Conservation (phyloP, 2,113 vertebrate species). For the Dasyurus viverrinus region DNA sequence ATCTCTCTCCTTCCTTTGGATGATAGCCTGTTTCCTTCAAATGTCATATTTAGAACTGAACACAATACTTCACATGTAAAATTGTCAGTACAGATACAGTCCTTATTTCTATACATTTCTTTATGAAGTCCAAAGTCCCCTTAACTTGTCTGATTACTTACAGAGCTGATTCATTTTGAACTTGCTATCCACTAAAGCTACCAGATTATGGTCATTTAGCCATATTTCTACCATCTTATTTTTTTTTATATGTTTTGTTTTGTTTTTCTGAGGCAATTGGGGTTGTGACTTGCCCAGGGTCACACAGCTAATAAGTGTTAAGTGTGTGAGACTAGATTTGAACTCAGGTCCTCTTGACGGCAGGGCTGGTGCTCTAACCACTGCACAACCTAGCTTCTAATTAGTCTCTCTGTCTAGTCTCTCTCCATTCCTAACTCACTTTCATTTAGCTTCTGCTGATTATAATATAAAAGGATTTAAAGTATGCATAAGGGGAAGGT, state of each 20-base stretch:
- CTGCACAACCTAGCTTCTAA: too few relatives aligned
- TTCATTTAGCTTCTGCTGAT: too few relatives aligned
- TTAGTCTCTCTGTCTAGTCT: not conserved
- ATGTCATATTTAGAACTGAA: not conserved
- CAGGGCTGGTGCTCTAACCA: too few relatives aligned
- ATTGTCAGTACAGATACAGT: not conserved
- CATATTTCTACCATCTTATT: not conserved
- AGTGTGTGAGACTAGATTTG: too few relatives aligned
- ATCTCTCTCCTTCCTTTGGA: not conserved
- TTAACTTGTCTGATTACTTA: not conserved
- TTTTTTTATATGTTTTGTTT: not conserved
- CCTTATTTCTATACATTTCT: not conserved
- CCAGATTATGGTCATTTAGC: not conserved
- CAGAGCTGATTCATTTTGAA: not conserved
- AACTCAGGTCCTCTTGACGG: too few relatives aligned
- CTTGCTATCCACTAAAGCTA: not conserved
- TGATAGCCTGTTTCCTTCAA: not conserved
- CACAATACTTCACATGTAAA: not conserved
- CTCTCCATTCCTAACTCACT: too few relatives aligned
- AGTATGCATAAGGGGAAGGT: too few relatives aligned
- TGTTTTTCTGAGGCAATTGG: too few relatives aligned
- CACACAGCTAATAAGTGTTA: too few relatives aligned
- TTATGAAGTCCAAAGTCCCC: not conserved
- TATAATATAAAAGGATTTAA: too few relatives aligned
- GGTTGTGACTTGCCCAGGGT: too few relatives aligned